Evolutionary conservation across 92 coral and sea anemone species (phyloP).

Genomic region (Micromussa lordhowensis): DNA sequence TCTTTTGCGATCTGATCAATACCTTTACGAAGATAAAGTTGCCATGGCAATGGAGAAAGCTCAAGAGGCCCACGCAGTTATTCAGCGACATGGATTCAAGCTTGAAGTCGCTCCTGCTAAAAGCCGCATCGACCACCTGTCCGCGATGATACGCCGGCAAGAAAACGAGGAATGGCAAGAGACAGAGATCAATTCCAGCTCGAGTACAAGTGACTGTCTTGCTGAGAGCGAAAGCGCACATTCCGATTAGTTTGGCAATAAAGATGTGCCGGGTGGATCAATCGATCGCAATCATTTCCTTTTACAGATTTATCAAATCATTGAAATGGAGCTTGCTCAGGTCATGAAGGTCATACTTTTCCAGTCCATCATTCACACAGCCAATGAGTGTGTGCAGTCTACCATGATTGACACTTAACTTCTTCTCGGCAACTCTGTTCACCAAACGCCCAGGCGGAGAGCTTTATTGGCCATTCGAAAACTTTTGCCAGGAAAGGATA

Average conservation of each 20-base stretch:
- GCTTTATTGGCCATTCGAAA: too few relatives aligned
- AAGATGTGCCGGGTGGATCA: too few relatives aligned
- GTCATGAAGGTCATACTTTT: neutral
- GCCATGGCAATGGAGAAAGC: conserved; percentile 23
- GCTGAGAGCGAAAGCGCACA: neutral
- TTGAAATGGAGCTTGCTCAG: neutral
- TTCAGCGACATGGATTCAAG: neutral
- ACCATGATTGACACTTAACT: too few relatives aligned
- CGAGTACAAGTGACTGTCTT: neutral
- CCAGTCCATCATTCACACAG: too few relatives aligned
- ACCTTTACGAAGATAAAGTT: neutral
- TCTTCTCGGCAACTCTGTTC: too few relatives aligned
- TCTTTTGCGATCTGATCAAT: conserved; percentile 14
- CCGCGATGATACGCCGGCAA: neutral
- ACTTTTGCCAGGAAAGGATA: too few relatives aligned
- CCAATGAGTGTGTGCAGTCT: too few relatives aligned
- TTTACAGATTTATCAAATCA: too few relatives aligned
- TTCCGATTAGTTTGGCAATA: neutral
- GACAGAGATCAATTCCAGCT: neutral
- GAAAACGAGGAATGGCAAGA: neutral
- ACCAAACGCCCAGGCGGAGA: too few relatives aligned
- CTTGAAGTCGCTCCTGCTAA: neutral
- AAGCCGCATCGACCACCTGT: neutral
- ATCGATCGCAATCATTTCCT: neutral
- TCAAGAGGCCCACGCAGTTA: neutral